Base-by-base conservation (phyloP, 1,140 invertebrate genomes). In the Trachymyrmex septentrionalis region DNA sequence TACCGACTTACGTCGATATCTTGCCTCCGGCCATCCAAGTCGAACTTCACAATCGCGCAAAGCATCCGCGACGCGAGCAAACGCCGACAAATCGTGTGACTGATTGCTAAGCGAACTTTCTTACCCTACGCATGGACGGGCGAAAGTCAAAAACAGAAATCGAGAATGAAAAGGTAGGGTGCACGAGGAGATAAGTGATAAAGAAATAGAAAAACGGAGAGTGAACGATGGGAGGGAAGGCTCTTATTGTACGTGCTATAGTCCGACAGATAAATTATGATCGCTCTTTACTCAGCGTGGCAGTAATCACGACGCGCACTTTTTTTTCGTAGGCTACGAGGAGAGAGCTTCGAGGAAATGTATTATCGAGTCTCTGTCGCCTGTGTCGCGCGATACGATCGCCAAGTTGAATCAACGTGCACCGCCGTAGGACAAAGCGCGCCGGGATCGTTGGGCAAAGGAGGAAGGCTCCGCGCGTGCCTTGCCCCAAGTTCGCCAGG, bases 1-100 rank as follows among this genome's bases (percentile, higher is more conserved):
- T 91, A 91, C 86, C 80, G 87, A 91, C 80, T 91, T 91, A 75
- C 67, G 66, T 84, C 76, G 78, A 69, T 78, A 71, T 87, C 80
- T 91, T 88, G 55, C 34, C 34, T 59, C 6, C 24, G 38, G 19
- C 85, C 27, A 38, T 69, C 9, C 44, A 48, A 73, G n/a, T 84
- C 55, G 21, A 73, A 63, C 34, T 61, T 69, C 1, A 38, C 27
- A 71, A 34, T n/a, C 38, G 80, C n/a, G 55, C 10, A 44, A 48
- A 67, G 67, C 34, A 34, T 72, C 3, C 48, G 50, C n/a, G 27
- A 38, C 48, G 48, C 77, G 63, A 38, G 27, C 14, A 53, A 77
- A 53, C 24, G 67, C 12, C 14, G 67, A 61, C 24, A 44, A 69
- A 72, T 72, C 21, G 63, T 10, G 10, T n/a, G 34, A 24, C 30